Base-by-base conservation (phyloP, 1,140 invertebrate genomes). In the Zophobas morio region DNA sequence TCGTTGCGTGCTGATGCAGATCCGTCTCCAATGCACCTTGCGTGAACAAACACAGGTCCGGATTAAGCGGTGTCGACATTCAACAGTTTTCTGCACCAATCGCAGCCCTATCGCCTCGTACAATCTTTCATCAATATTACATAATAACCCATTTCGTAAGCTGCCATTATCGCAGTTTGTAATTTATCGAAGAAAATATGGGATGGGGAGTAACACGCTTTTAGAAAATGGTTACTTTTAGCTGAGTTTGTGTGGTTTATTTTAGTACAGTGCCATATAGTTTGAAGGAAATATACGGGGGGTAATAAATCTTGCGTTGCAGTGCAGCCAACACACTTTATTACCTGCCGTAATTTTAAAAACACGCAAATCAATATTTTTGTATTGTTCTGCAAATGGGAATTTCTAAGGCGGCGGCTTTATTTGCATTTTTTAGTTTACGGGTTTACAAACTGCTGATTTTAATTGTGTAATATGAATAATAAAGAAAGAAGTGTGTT, bases 131-230 rank as follows among this genome's bases (percentile, higher is more conserved):
- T 54, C 53, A 54, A 54, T 20, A 54, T 34, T 34, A 20, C 53
- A 32, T 54, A 54, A 54, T 54, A 54, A 54, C 53, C 53, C 53
- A 54, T 54, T 54, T 54, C 53, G 53, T 54, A 54, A 54, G 20
- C 53, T 34, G 20, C 35, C 53, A 54, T 54, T 54, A 54, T 54
- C 53, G 53, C 53, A 5, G 53, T 34, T 54, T 54, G 53, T 54
- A 54, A 54, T 54, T 54, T 54, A 54, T 34, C 32, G 20, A 54
- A 54, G 33, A 54, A 54, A 54, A 54, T 54, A 54, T 54, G 53
- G 6, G 32, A 34, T 1, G 1, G 53, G 53, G n/a, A n/a, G 32
- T 1, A 20, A 35, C 32, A 54, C 51, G 51, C 20, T 8, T 54
- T 54, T 34, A 34, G 53, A 32, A 54, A 54, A 54, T 54, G 53